Evolutionary conservation across 2,888 invertebrate species (phyloP).

Genomic region (Phragmatobia fuliginosa): DNA sequence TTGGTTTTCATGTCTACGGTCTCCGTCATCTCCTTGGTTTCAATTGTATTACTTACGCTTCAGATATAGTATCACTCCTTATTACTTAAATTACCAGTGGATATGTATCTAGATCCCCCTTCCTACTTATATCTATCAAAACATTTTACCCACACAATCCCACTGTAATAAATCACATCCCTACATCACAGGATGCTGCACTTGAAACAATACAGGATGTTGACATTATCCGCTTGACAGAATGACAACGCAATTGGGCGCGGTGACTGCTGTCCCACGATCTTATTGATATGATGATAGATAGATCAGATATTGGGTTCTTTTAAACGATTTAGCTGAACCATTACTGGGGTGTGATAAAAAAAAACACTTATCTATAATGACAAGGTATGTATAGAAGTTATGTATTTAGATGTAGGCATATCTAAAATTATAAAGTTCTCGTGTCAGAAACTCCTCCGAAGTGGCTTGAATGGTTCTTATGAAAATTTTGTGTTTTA

Average conservation of each 20-base stretch:
- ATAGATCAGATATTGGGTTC: neutral
- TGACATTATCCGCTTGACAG: constrained; percentile 59
- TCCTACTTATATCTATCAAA: constrained; percentile 11
- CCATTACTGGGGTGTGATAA: neutral
- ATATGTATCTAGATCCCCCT: neutral
- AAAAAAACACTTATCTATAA: neutral
- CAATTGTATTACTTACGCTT: no score
- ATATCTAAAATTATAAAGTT: no score
- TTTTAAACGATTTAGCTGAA: neutral
- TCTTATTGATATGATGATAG: constrained; percentile 17
- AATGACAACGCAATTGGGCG: constrained; percentile 42
- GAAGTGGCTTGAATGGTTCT: no score
- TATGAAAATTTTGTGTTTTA: no score
- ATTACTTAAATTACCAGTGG: neutral
- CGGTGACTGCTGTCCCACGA: constrained; percentile 21
- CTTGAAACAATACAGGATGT: constrained; percentile 58
- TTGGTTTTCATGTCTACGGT: no score
- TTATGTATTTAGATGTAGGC: no score
- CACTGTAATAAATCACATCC: constrained; percentile 34
- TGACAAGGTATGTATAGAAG: no score
- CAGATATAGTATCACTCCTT: no score
- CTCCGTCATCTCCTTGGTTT: no score
- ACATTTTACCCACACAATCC: constrained; percentile 9
- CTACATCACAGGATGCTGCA: constrained; percentile 46
- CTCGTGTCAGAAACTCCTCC: no score